Percentiles rank a stretch among this genome's conserved stretches.
These are phyloP conservation scores for Drosophila mayaguana DNA, from an alignment of 2,888 invertebrate species.

Conservation along the genomic window DNA sequence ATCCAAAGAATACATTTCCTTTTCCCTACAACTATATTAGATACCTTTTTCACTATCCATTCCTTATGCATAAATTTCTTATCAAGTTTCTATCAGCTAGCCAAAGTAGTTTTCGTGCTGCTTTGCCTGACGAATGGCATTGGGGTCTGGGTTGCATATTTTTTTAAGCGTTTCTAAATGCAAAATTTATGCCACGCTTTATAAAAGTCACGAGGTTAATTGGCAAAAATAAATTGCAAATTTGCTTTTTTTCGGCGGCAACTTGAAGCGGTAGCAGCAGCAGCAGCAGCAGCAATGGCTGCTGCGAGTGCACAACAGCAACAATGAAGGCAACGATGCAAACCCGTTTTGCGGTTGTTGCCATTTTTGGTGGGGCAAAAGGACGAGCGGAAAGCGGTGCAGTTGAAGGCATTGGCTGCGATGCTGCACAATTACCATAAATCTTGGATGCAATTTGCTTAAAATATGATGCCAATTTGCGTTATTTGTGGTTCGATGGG, in stretches of 20 bases:
- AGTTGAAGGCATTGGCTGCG: constrained; percentile 56
- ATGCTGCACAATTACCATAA: constrained; percentile 81
- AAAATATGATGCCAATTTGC: constrained; percentile 82
- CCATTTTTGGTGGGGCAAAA: constrained; percentile 14
- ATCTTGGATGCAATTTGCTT: constrained; percentile 81
- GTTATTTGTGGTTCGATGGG: constrained; percentile 81
- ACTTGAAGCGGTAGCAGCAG: constrained; percentile 49
- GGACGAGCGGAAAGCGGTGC: neutral
- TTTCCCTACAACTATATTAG: neutral
- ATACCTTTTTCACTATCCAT: neutral
- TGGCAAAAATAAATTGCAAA: constrained; percentile 82
- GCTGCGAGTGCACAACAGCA: constrained; percentile 26
- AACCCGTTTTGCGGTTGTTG: constrained; percentile 53
- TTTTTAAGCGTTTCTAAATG: constrained; percentile 47
- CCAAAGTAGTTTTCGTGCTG: constrained; percentile 39
- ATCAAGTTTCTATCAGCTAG: constrained; percentile 8
- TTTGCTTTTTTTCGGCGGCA: constrained; percentile 64
- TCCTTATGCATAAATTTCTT: constrained; percentile 2
- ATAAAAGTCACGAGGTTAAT: constrained; percentile 82
- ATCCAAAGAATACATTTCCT: neutral
- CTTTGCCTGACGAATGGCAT: constrained; percentile 39
- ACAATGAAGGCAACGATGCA: constrained; percentile 40
- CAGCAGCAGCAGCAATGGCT: constrained; percentile 26
- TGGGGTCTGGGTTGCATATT: constrained; percentile 20
- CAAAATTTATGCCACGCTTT: constrained; percentile 79